These are phyloP conservation scores for Tipula vernalis DNA, from an alignment of 2,888 invertebrate species.

Conservation along the genomic window DNA sequence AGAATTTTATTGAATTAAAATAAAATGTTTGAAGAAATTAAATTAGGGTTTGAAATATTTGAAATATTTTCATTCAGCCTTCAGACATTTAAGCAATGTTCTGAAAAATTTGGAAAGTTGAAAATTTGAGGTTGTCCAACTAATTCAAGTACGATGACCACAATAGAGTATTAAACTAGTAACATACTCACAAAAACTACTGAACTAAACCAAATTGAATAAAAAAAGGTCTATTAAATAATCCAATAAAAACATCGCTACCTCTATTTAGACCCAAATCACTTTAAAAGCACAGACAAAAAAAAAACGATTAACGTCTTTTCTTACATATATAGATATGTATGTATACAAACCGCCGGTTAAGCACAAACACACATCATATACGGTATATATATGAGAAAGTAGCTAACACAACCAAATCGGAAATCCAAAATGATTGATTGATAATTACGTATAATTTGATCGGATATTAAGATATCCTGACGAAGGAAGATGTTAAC, in stretches of 20 bases:
- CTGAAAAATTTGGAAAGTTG: too few relatives aligned
- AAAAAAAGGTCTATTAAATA: not conserved
- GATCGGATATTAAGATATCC: not conserved
- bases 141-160: too few relatives aligned
- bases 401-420: not conserved
- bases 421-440: not conserved
- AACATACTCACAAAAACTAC: not conserved
- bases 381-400: not conserved
- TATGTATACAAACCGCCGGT: not conserved
- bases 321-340: not conserved
- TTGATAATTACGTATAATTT: not conserved
- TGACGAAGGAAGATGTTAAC: not conserved
- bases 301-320: not conserved
- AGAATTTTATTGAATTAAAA: too few relatives aligned
- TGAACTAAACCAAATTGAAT: not conserved
- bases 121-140: too few relatives aligned
- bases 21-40: too few relatives aligned
- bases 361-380: not conserved
- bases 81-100: too few relatives aligned
- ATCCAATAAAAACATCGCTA: not conserved
- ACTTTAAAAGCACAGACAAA: not conserved
- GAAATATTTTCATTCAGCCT: too few relatives aligned
- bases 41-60: too few relatives aligned
- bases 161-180: not conserved
- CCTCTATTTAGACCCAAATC: not conserved